A percentile compares a stretch with the other conserved stretches of the same genome.
These are phyloP conservation scores for Drosophila oshimai DNA, from an alignment of 1,140 invertebrate genomes.

Conservation along the genomic window DNA sequence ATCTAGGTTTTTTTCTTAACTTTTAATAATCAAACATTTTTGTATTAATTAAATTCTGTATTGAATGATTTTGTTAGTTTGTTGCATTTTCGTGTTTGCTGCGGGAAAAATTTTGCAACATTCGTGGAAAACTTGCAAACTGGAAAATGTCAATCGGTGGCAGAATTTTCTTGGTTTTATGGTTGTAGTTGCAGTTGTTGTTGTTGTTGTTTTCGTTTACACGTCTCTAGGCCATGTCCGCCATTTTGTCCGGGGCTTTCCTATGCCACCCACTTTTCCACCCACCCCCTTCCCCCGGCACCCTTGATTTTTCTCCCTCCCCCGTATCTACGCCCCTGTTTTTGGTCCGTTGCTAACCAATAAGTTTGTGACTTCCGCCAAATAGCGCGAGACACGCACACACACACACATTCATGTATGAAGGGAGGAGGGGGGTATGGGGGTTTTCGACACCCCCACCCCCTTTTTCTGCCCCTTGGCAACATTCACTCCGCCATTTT, in stretches of 20 bases:
- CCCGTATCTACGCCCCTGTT: not conserved
- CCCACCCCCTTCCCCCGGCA: not conserved
- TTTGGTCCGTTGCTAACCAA: slow-evolving; percentile 65
- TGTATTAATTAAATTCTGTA: too few species aligned
- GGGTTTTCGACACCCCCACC: not conserved
- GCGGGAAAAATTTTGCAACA: not conserved
- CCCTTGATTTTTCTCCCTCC: not conserved
- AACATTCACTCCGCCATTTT: slow-evolving; percentile 53
- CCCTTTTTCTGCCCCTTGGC: slow-evolving; percentile 4
- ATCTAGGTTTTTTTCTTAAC: too few species aligned
- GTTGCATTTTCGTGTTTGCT: slow-evolving; percentile 11
- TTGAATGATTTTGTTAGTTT: not conserved
- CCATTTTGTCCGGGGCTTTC: slow-evolving; percentile 50
- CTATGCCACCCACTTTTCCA: not conserved
- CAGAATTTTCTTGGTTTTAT: slow-evolving; percentile 4
- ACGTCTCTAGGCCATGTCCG: slow-evolving; percentile 60
- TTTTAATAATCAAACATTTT: too few species aligned
- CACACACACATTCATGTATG: slow-evolving; percentile 16
- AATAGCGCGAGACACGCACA: slow-evolving; percentile 67
- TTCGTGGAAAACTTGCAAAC: slow-evolving; percentile 18
- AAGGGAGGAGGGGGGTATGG: not conserved
- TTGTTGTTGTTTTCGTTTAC: slow-evolving; percentile 28
- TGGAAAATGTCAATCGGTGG: slow-evolving; percentile 39
- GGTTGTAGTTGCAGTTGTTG: slow-evolving; percentile 4
- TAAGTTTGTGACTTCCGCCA: slow-evolving; percentile 72